Evolutionary conservation across 2,113 vertebrate genomes (phyloP), one percentile per base, ranked within the genome.

Genomic region (Seriola aureovittata): DNA sequence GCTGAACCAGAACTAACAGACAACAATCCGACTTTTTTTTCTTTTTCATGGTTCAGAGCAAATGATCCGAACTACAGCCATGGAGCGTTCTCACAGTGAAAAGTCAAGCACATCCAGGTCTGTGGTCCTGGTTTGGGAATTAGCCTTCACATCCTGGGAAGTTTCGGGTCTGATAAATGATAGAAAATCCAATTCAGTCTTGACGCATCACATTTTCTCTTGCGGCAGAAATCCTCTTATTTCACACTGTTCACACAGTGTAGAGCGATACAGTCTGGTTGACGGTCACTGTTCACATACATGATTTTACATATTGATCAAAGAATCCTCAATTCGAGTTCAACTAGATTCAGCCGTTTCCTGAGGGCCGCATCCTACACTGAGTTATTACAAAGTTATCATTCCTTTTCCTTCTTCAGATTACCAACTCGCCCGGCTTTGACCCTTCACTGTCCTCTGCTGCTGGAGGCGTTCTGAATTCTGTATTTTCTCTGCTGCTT

Each of bases 381-480:
- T 3, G 2, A 66, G 10, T 57, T 38, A 48, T n/a, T 23, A 65
- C 9, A 1, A 1, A 66, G 14, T 48, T 32, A 48, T n/a, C 60
- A 58, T 6, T 36, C 50, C 46, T 60, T 29, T 10, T 29, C 17
- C 40, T 29, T 14, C 19, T 63, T 62, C 63, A 57, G 3, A 57
- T 68, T 10, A 58, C 11, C 29, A 23, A 29, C n/a, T n/a, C 34
- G 48, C 59, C 25, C 55, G 13, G 55, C 58, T 55, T 4, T 66
- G 77, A 75, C 65, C 59, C 16, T 55, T 50, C 21, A 9, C 25
- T 67, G 62, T 40, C 21, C 46, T 44, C 54, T 29, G 36, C 46
- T 29, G 6, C 75, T 52, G 21, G 10, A 36, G 42, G 44, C 1
- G 5, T 14, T 50, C 23, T 36, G 34, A 66, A 19, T 66, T 38